These are phyloP conservation scores for Leistus spinibarbis DNA, from an alignment of 2,888 invertebrate genomes.

Conservation along the genomic window DNA sequence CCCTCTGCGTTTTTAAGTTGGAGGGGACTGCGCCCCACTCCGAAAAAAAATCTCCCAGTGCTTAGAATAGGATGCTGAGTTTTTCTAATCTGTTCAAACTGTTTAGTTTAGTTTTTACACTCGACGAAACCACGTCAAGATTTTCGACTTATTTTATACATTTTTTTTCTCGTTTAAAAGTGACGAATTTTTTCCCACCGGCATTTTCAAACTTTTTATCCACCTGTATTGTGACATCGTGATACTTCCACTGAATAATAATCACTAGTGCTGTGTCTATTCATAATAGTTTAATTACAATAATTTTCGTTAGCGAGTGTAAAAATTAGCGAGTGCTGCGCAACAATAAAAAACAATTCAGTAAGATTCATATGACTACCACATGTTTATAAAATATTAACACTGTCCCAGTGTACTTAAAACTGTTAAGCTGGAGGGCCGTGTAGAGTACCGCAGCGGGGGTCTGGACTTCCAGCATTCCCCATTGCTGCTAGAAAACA, in stretches of 20 bases:
- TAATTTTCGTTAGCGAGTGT: neutral
- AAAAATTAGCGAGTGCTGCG: neutral
- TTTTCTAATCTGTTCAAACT: conserved; percentile 54
- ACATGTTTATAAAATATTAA: conserved; percentile 19
- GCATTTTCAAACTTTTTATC: neutral
- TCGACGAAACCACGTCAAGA: conserved; percentile 51
- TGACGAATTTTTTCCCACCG: conserved; percentile 26
- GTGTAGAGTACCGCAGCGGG: conserved; percentile 55
- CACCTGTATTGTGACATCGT: neutral
- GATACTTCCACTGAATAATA: neutral
- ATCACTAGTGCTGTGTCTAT: neutral
- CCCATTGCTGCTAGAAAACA: conserved; percentile 52
- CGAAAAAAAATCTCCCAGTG: conserved; percentile 22
- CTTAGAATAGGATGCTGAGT: conserved; percentile 46
- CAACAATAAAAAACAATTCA: neutral
- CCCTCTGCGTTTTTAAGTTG: conserved; percentile 35
- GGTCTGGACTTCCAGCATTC: conserved; percentile 57
- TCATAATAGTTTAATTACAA: neutral
- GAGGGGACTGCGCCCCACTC: conserved; percentile 39
- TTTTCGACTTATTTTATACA: conserved; percentile 44
- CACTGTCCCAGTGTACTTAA: conserved; percentile 12
- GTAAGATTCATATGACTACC: conserved; percentile 19
- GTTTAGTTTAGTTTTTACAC: conserved; percentile 57
- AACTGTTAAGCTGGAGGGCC: conserved; percentile 52
- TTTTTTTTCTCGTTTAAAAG: conserved; percentile 45